Conservation (phyloP, 2,113 vertebrate species). For the Hymenochirus boettgeri region DNA sequence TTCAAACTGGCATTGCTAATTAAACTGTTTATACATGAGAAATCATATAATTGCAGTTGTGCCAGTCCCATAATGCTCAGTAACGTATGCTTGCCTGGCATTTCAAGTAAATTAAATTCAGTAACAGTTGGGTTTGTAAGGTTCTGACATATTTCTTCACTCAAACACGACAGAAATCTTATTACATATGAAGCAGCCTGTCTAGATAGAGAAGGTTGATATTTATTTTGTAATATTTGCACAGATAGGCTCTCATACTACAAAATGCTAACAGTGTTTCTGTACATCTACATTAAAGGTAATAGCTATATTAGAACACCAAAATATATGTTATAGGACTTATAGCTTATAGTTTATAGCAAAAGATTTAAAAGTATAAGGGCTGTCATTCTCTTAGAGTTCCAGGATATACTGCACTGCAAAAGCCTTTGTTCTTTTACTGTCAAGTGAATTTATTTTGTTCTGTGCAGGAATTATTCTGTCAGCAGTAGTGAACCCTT, state of each 20-base stretch:
- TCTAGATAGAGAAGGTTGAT: not conserved
- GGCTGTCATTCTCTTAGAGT: constrained; percentile 34
- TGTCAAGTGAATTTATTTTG: constrained; percentile 42
- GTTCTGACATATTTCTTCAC: not conserved
- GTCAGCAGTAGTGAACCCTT: constrained; percentile 35
- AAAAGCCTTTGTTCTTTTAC: constrained; percentile 36
- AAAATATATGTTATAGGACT: constrained; percentile 19
- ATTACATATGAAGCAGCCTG: constrained; percentile 21
- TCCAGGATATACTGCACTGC: constrained; percentile 36
- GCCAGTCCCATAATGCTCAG: not conserved
- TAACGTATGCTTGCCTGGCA: not conserved
- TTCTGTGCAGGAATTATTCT: constrained; percentile 32
- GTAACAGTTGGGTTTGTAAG: not conserved
- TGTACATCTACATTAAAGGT: not conserved
- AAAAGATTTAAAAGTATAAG: constrained; percentile 31
- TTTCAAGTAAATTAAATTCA: not conserved
- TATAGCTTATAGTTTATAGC: constrained; percentile 21
- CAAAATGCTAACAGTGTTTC: not conserved
- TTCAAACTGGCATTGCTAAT: not conserved
- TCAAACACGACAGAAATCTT: constrained; percentile 9
- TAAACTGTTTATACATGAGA: no score
- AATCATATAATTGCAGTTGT: no score
- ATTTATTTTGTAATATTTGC: constrained; percentile 4
- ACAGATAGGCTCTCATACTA: constrained; percentile 12
- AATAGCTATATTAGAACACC: constrained; percentile 11